phyloP scores from a whole-genome alignment of 2,113 vertebrate genomes.

The cat (Felis catus) region F.catus_Fca126_mat1.0 CM031413.1:14413501-14414000 shows the following conservation, averaged over 20 bases:
- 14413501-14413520: constrained; percentile 77
- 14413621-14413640: background rate
- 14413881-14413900: background rate
- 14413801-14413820: background rate
- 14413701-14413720: too few relatives aligned
- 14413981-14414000: background rate
- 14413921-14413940: background rate
- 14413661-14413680: background rate
- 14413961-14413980: background rate
- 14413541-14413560: background rate
- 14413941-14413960: background rate
- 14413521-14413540: constrained; percentile 59
- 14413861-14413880: background rate
- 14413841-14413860: background rate
- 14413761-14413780: background rate
- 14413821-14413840: background rate
- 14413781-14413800: background rate
- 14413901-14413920: background rate
- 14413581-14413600: background rate
- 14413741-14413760: background rate
- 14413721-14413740: background rate
- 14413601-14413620: background rate
- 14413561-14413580: background rate
- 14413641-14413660: background rate
- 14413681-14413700: background rate